Evolutionary conservation across 2,797 vertebrate genomes (phyloP).

Genomic region (Amblyopsis hoosieri): DNA sequence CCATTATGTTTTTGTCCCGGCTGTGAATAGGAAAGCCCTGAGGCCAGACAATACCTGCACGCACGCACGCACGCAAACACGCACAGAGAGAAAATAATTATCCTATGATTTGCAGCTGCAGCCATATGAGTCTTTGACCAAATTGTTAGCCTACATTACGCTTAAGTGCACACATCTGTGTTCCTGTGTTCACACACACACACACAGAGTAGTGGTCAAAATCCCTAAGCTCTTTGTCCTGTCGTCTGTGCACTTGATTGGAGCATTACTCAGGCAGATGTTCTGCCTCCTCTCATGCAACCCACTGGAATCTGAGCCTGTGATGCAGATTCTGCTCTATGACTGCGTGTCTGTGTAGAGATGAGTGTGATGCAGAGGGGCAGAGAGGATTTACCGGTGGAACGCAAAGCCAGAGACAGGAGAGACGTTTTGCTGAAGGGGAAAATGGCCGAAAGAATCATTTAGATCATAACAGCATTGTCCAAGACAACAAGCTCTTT

Average conservation of each 20-base stretch:
- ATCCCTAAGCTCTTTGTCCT: constrained; percentile 8
- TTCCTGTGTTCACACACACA: constrained; percentile 10
- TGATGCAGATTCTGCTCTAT: neutral
- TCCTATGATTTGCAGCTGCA: constrained; percentile 18
- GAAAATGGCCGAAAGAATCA: too few relatives aligned
- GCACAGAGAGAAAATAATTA: constrained; percentile 1
- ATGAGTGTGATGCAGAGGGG: neutral
- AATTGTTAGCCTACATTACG: constrained; percentile 19
- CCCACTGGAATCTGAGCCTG: too few relatives aligned
- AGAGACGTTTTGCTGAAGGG: too few relatives aligned
- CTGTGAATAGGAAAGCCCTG: constrained; percentile 56
- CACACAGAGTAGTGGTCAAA: neutral
- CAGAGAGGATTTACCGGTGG: too few relatives aligned
- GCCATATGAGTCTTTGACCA: constrained; percentile 20
- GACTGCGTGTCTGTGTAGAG: constrained; percentile 2
- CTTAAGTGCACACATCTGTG: constrained; percentile 23
- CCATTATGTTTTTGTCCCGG: constrained; percentile 47
- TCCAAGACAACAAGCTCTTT: constrained; percentile 6
- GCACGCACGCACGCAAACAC: constrained; percentile 7
- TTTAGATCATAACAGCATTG: too few relatives aligned
- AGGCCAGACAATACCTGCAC: constrained; percentile 44
- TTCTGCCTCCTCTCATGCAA: constrained; percentile 2
- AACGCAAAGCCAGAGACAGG: too few relatives aligned
- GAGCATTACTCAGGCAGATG: constrained; percentile 9
- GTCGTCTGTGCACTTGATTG: constrained; percentile 26